Conservation (phyloP, 2,797 vertebrate species). For the Zalophus californianus region DNA sequence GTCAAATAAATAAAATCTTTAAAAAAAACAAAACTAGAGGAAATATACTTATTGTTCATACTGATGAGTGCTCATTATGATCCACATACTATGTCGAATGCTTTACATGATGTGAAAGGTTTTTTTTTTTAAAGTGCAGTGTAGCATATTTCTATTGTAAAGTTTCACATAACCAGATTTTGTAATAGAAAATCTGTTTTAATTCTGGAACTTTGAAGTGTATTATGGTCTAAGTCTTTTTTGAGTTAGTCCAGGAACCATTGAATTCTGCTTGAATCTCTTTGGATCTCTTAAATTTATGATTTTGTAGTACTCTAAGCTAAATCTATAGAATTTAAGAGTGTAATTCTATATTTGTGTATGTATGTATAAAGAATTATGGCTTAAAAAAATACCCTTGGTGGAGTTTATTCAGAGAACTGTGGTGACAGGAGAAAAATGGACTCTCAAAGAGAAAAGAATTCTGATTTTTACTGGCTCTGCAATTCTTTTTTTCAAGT, state of each 20-base stretch:
- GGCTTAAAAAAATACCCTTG: not conserved
- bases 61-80: not conserved
- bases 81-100: not conserved
- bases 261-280: conserved; percentile 37
- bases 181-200: not conserved
- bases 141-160: not conserved
- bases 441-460: not conserved
- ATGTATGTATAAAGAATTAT: not conserved
- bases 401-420: conserved; percentile 34
- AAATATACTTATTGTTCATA: not conserved
- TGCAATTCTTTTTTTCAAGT: not conserved
- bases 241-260: not conserved
- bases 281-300: not conserved
- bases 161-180: not conserved
- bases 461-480: not conserved
- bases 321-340: not conserved
- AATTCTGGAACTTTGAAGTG: conserved; percentile 43
- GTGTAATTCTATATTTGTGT: not conserved
- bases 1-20: too few relatives aligned
- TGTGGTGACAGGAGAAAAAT: not conserved
- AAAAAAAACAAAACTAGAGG: not conserved
- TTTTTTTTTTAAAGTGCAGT: not conserved
- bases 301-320: not conserved
- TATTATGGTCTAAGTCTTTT: not conserved
- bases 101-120: not conserved